Base-by-base conservation (phyloP, 2,113 vertebrate species). In the Lepus americanus region DNA sequence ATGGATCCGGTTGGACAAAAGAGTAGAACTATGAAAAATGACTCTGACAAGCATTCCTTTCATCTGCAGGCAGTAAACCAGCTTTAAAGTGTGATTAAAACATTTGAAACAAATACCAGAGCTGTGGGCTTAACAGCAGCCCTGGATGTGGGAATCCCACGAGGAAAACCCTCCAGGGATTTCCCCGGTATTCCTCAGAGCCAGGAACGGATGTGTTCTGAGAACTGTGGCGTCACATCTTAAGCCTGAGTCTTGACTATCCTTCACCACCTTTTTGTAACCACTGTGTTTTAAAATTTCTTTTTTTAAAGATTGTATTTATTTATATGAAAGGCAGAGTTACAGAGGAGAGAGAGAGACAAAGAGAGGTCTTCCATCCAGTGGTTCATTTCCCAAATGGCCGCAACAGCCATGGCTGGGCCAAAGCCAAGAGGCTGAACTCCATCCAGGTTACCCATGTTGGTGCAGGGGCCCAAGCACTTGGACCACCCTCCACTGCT, bases 1-100 rank as follows among this genome's bases (percentile, higher is more conserved):
- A 95, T 92, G 94, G 97, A 96, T 97, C 93, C 86, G 55, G 39
- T 91, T 87, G 95, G 92, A 97, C 79, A 94, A 95, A 97, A 94
- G 94, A 97, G 90, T 53, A 93, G 93, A 97, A 39, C 84, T 91
- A 31, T 63, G 91, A 92, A 97, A 97, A 67, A 94, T 92, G 81
- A 92, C 95, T 61, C 90, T 51, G 10, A 92, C 63, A 74, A 84
- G 70, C 77, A 59, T 66, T 27, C 51, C 94, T 97, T 96, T 94
- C 70, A 91, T 78, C 86, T 16, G 81, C 92, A 63, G 90, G 93
- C 1, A 0, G 31, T 10, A 90, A 86, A 85, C 86, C 61, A n/a
- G 55, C 72, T 84, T 95, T 64, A 82, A 96, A 94, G 69, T 82
- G 83, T 25, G 89, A 89, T 94, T 88, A 67, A 93, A 70, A 78